Evolutionary conservation across 35 echinoderm and acorn worm species (phyloP), one percentile per base, ranked within the genome.

Genomic region (Amphiura filiformis): DNA sequence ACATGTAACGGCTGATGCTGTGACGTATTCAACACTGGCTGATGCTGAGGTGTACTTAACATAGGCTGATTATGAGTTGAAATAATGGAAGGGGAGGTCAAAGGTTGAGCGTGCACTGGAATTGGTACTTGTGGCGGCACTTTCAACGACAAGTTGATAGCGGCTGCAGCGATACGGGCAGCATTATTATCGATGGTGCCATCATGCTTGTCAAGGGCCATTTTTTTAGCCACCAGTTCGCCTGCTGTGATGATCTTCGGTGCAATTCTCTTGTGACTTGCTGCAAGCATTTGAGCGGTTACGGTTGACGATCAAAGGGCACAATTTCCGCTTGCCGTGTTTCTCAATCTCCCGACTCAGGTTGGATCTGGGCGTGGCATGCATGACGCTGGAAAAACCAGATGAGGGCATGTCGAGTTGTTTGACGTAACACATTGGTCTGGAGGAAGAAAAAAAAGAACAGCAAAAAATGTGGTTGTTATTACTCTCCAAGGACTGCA

Each of bases 91-190:
- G 79, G 38, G 0, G 70, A 78, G 14, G 44, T 1, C 22, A 44
- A 70, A 34, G 83, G 57, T 11, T 38, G 84, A 33, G 84, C 41
- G 75, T 91, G 89, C 82, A 91, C 79, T 1, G 89, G 89, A 36
- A 91, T 85, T 5, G 89, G 76, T 23, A 82, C 33, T 32, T 92
- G 91, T 20, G 91, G 84, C 35, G 87, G 84, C 0, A 80, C 38
- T 85, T 97, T 93, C 75, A 99, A 79, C 9, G 96, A 99, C 20
- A 99, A 77, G 57, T 99, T 99, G 36, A 99, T 91, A 38, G 96
- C 96, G 3, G 89, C 85, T 39, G 96, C 96, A 26, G 96, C 96
- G 2, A 99, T 84, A 31, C 91, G 88, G 31, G 96, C 96, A n/a
- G 87, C 93, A 18, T 84, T 77, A 15, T 78, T 82, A 76, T 95